Conservation (phyloP, 2,113 vertebrate species). For the Erinaceus europaeus region DNA sequence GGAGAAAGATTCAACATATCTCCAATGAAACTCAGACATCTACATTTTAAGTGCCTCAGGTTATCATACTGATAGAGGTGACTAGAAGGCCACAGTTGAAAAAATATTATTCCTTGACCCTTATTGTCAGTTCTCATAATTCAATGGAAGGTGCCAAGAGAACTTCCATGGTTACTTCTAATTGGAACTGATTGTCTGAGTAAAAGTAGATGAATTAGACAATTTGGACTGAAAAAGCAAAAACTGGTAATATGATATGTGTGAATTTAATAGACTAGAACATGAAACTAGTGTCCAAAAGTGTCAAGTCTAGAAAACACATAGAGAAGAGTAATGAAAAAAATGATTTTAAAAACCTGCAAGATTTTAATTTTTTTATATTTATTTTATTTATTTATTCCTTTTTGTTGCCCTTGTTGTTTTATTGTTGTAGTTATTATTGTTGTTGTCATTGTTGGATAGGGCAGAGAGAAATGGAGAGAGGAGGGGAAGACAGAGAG, state of each 20-base stretch:
- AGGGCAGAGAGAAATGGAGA: too few species aligned
- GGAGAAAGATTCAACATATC: not conserved
- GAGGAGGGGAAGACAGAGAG: too few species aligned
- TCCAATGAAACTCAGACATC: not conserved
- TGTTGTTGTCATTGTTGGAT: too few species aligned
- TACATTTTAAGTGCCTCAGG: not conserved
- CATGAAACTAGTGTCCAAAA: conserved; percentile 19
- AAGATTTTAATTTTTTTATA: too few species aligned
- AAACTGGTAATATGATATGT: not conserved
- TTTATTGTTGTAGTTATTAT: too few species aligned
- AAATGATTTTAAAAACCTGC: not conserved
- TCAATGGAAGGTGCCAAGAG: conserved; percentile 6
- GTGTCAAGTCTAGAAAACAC: not conserved
- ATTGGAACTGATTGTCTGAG: conserved; percentile 16
- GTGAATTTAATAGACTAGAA: conserved; percentile 10
- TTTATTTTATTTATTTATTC: too few species aligned
- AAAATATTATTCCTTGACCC: conserved; percentile 1
- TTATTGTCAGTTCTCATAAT: conserved; percentile 20
- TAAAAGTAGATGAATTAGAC: conserved; percentile 30
- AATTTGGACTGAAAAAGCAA: conserved; percentile 31
- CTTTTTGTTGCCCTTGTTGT: too few species aligned
- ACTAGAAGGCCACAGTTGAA: not conserved
- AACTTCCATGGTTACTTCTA: not conserved
- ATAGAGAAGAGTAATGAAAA: not conserved
- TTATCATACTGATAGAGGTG: not conserved